Evolutionary conservation across 2,888 invertebrate genomes (phyloP), one percentile per base, ranked within the genome.

Genomic region (Sesia bembeciformis): DNA sequence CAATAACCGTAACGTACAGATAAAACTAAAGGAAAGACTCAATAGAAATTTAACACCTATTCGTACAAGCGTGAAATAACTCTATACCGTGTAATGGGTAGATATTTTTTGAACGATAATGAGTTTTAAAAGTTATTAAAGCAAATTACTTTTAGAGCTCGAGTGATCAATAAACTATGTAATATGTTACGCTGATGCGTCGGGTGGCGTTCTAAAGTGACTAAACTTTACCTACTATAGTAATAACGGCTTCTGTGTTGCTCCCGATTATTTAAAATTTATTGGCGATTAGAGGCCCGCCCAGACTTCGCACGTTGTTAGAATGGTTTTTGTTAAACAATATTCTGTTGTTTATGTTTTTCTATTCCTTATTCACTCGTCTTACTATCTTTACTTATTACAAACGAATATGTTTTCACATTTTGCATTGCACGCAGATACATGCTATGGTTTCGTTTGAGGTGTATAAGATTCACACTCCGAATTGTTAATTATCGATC

Each of bases 41-140:
- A 52, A 46, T 58, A 52, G 40, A 56, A 54, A 56, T 56, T 58
- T 55, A 56, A 56, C 58, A 58, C 56, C 54, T 56, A 46, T 46
- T 7, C 52, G 52, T 49, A 39, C 54, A 51, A 49, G 54, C 58
- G 52, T 54, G 53, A 58, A 56, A 58, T 56, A 52, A 53, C 49
- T 54, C 23, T 42, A 46, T 39, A 49, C 52, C 23, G 46, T 8
- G 53, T 57, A 54, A 59, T 56, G 54, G 54, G 49, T 51, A 52
- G 42, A 56, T 55, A 68, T 75, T 74, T 70, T 74, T 74, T 69
- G 72, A 76, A 69, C 70, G 68, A n/a, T 81, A 81, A 84, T 81
- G 80, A 81, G 77, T 79, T 84, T 80, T 80, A 70, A 74, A 78
- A 81, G 84, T 81, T 83, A 85, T 86, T 84, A 85, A 80, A 73